Evolutionary conservation across 1,140 invertebrate genomes (phyloP).

Genomic region (Anastrepha obliqua): DNA sequence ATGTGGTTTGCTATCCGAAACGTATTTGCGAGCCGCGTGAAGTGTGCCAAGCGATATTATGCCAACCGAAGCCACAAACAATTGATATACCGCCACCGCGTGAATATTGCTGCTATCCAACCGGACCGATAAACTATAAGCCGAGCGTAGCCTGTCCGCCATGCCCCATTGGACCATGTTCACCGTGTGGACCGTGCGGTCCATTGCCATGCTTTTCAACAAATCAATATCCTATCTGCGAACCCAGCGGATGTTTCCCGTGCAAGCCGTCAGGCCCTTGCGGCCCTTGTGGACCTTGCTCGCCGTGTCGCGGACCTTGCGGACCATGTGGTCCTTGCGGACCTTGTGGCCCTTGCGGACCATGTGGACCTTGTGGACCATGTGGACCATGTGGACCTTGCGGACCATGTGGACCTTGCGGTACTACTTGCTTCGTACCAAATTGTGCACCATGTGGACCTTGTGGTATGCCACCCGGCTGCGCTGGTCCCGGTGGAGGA

Average conservation of each 20-base stretch:
- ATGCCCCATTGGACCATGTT: constrained; percentile 66
- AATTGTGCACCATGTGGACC: constrained; percentile 64
- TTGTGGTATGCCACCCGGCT: constrained; percentile 67
- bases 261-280: constrained; percentile 67
- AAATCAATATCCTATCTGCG: constrained; percentile 67
- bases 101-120: constrained; percentile 71
- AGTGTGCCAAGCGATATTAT: constrained; percentile 70
- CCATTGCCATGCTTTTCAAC: constrained; percentile 67
- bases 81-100: constrained; percentile 69
- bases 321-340: constrained; percentile 57
- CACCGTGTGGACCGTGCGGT: constrained; percentile 65
- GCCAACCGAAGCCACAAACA: constrained; percentile 71
- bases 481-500: constrained; percentile 63
- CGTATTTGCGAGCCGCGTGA: constrained; percentile 68
- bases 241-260: constrained; percentile 59
- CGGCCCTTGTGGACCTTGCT: constrained; percentile 67
- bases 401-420: constrained; percentile 58
- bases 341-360: constrained; percentile 58
- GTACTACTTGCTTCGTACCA: constrained; percentile 54
- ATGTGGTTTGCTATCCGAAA: constrained; percentile 71
- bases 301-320: constrained; percentile 61
- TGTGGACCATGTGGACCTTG: constrained; percentile 62
- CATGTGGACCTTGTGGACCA: constrained; percentile 63
- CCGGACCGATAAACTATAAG: constrained; percentile 70
- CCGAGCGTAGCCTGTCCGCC: constrained; percentile 70